Conservation (phyloP, 2,797 vertebrate genomes). For the Anguilla anguilla region DNA sequence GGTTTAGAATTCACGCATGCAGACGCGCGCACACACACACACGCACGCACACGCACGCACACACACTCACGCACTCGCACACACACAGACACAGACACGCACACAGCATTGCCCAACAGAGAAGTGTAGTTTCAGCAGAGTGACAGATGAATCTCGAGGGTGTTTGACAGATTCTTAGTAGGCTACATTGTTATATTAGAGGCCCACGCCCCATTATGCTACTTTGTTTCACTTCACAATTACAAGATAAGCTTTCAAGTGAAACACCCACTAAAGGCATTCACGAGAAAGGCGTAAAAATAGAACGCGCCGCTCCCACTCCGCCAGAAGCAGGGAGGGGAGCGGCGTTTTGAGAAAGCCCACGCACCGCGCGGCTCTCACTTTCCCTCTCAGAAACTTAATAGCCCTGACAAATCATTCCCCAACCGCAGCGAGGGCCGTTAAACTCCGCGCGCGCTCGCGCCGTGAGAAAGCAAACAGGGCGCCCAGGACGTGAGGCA, state of each 20-base stretch:
- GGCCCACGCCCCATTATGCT: background rate
- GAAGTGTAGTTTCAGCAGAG: background rate
- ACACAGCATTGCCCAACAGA: background rate
- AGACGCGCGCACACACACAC: background rate
- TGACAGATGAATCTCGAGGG: background rate
- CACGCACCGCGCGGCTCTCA: background rate
- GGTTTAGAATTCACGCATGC: background rate
- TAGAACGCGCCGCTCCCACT: background rate
- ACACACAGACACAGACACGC: background rate
- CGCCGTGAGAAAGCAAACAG: background rate
- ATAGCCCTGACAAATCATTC: conserved; percentile 61
- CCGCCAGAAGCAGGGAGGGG: background rate
- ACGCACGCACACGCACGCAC: background rate
- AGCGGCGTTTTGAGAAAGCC: background rate
- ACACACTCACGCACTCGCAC: background rate
- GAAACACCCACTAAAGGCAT: background rate
- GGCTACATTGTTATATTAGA: background rate
- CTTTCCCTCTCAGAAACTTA: conserved; percentile 48
- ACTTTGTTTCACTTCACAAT: conserved; percentile 17
- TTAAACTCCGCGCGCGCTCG: conserved; percentile 48
- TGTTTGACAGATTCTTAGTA: background rate
- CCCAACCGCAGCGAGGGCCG: conserved; percentile 52
- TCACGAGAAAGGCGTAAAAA: background rate
- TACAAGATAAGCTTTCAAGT: conserved; percentile 9
- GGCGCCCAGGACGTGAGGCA: background rate